A percentile compares a stretch with the other conserved stretches of the same genome.
phyloP scores from a whole-genome alignment of 2,113 vertebrate species.

The Nothobranchius kuhntae region DNA sequence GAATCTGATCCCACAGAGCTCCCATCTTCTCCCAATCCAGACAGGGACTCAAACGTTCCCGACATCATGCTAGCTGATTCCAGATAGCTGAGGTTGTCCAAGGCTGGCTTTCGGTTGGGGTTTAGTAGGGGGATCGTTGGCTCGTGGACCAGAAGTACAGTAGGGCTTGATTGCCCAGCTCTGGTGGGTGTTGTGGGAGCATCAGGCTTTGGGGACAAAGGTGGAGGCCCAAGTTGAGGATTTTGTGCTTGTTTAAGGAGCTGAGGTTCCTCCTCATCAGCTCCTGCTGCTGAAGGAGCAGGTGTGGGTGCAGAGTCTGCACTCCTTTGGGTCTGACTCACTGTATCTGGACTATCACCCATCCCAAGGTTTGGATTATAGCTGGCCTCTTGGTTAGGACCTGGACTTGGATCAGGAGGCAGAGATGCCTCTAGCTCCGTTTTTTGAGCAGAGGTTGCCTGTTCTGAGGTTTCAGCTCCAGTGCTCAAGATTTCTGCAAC shows the following conservation, averaged over 20 bases:
- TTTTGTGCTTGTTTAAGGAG: constrained; percentile 40
- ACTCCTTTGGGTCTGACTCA: constrained; percentile 4
- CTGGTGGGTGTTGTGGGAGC: constrained; percentile 52
- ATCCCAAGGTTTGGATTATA: constrained; percentile 50
- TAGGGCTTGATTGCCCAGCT: constrained; percentile 45
- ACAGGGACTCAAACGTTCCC: constrained; percentile 88
- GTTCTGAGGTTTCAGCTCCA: constrained; percentile 34
- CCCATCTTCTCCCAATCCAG: constrained; percentile 83
- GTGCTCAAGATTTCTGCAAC: constrained; percentile 18
- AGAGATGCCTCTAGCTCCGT: constrained; percentile 24
- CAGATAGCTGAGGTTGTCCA: constrained; percentile 86
- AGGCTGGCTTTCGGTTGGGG: constrained; percentile 73
- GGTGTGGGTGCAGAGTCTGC: constrained; percentile 1
- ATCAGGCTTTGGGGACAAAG: constrained; percentile 35
- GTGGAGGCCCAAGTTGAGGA: constrained; percentile 25
- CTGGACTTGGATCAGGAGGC: constrained; percentile 58
- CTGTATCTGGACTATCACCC: constrained; percentile 18
- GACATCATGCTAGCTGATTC: constrained; percentile 92
- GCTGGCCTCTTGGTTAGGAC: constrained; percentile 66
- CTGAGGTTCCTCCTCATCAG: constrained; percentile 46
- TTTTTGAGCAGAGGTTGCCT: constrained; percentile 4
- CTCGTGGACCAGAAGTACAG: constrained; percentile 64
- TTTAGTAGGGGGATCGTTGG: constrained; percentile 52
- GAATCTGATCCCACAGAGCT: constrained; percentile 92
- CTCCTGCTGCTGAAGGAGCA: constrained; percentile 7